Evolutionary conservation across 2,888 invertebrate genomes (phyloP), one percentile per base, ranked within the genome.

Genomic region (Zeuzera pyrina): DNA sequence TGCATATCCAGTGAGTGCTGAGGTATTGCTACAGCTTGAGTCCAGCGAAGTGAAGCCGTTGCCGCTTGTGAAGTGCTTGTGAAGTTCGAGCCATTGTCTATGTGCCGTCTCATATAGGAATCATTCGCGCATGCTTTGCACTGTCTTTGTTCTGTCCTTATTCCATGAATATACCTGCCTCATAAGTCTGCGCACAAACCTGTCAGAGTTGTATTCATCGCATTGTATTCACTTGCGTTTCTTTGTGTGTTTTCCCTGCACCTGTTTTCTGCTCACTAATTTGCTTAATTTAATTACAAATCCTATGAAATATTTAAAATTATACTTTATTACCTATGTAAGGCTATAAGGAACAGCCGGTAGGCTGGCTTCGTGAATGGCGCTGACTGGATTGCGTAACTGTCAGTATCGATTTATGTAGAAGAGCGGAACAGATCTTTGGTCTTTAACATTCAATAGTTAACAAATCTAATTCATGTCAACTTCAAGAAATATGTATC

Each of bases 341-440:
- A n/a, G 42, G 39, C 35, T 37, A 41, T 43, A 53, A 45, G 49
- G 52, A 52, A 46, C 49, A 46, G 49, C 47, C n/a, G n/a, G 38
- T 56, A 57, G 39, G 52, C 54, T 58, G 60, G 57, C 15, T 34
- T 15, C 14, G 10, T 11, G 26, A 5, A 62, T 10, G 64, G 65
- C 71, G 72, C 70, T 70, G 64, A 66, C 57, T 56, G 60, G 58
- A 69, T 83, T 83, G 81, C 83, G 81, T 83, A 83, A 83, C 81
- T 64, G 54, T 40, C 49, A 57, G 69, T 79, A 83, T 83, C 67
- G 83, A 83, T 83, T 77, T 62, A 65, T 63, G 68, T 67, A 59
- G 57, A n/a, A n/a, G n/a, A n/a, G n/a, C n/a, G n/a, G n/a, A n/a
- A n/a, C n/a, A n/a, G n/a, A n/a, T n/a, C n/a, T n/a, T n/a, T n/a